Percentiles rank a stretch among this genome's conserved stretches.
phyloP scores from a whole-genome alignment of 1,140 invertebrate species.

The Bombus picipes region DNA sequence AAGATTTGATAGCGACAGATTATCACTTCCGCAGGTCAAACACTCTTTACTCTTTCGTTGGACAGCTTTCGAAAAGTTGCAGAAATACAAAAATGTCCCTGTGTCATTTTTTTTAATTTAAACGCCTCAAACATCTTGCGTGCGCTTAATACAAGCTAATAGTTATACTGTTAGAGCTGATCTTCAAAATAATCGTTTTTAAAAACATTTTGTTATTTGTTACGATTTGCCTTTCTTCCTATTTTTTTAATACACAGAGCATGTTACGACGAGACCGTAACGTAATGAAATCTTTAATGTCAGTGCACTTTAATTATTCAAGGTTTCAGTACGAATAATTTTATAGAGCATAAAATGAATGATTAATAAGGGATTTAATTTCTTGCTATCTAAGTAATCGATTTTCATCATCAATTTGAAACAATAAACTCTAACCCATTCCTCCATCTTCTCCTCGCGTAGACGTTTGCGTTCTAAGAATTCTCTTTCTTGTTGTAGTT shows the following conservation, averaged over 20 bases:
- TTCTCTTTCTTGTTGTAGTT: conserved; percentile 76
- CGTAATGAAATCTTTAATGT: background rate
- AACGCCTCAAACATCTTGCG: too few relatives aligned
- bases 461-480: conserved; percentile 75
- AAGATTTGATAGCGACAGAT: too few relatives aligned
- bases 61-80: too few relatives aligned
- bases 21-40: too few relatives aligned
- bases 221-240: background rate
- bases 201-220: background rate
- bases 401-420: background rate
- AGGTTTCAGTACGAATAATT: background rate
- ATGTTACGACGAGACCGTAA: background rate
- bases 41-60: too few relatives aligned
- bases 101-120: too few relatives aligned
- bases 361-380: background rate
- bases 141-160: background rate
- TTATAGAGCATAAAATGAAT: background rate
- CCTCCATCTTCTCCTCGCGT: conserved; percentile 80
- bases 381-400: background rate
- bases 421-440: conserved; percentile 78
- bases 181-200: background rate
- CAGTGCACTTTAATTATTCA: too few relatives aligned
- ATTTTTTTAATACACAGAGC: too few relatives aligned
- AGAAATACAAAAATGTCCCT: too few relatives aligned
- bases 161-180: background rate